Evolutionary conservation across 2,888 invertebrate species (phyloP).

Genomic region (Nymphalis c-album): DNA sequence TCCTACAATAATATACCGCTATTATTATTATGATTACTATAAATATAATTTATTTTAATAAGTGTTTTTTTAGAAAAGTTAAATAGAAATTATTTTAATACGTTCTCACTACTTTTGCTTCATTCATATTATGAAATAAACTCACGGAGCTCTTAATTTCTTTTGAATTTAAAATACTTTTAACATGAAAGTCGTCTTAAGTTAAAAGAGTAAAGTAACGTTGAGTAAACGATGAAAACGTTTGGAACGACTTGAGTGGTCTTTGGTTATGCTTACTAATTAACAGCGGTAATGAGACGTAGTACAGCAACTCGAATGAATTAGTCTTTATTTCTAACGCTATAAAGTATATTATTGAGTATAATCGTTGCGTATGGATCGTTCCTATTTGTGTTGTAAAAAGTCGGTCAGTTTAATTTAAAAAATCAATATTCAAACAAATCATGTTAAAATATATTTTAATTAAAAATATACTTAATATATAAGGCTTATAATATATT

Average conservation of each 20-base stretch:
- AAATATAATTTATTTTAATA: not conserved
- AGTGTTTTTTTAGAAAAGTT: not conserved
- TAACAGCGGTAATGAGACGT: constrained; percentile 38
- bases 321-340: not conserved
- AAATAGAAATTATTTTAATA: not conserved
- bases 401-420: not conserved
- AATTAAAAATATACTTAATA: too few species aligned
- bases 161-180: constrained; percentile 20
- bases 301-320: constrained; percentile 11
- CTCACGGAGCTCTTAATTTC: constrained; percentile 24
- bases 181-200: constrained; percentile 27
- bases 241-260: constrained; percentile 37
- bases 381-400: not conserved
- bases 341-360: not conserved
- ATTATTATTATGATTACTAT: too few species aligned
- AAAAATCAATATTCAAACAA: too few species aligned
- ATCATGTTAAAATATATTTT: too few species aligned
- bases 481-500: not conserved
- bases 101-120: constrained; percentile 7
- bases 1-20: too few species aligned
- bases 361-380: not conserved
- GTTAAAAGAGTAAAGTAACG: constrained; percentile 31
- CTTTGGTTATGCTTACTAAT: constrained; percentile 40
- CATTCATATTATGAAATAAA: constrained; percentile 20
- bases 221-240: constrained; percentile 31